phyloP scores from a whole-genome alignment of 2,113 vertebrate species.

The Chaetorhynchus papuensis region DNA sequence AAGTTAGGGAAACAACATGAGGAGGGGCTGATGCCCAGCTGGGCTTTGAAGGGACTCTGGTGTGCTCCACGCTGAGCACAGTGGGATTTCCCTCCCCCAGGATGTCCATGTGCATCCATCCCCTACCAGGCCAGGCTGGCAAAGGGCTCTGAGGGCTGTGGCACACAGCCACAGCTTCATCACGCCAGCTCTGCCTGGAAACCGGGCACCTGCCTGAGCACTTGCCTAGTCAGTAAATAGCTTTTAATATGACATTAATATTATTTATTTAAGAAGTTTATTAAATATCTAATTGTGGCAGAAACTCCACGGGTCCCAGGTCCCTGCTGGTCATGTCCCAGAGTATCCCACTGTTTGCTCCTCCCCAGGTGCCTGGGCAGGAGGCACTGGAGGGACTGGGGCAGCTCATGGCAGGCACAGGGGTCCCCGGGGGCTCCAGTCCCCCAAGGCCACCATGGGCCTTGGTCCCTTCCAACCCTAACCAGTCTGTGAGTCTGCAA shows the following conservation, averaged over 20 bases:
- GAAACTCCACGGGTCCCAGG: background rate
- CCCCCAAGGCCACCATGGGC: accelerated
- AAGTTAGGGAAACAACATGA: background rate
- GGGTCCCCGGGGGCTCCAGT: background rate
- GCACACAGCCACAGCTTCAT: background rate
- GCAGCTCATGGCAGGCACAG: accelerated
- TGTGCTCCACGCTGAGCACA: background rate
- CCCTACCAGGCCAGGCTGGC: accelerated
- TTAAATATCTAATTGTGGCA: background rate
- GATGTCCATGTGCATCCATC: accelerated
- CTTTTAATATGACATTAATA: background rate
- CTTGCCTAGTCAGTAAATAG: background rate
- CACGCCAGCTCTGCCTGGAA: background rate
- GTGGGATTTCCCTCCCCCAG: background rate
- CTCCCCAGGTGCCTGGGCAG: background rate
- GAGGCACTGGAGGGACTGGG: background rate
- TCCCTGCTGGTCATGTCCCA: background rate
- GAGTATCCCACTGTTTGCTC: background rate
- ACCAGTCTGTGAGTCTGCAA: background rate
- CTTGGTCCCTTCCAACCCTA: background rate
- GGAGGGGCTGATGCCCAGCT: background rate
- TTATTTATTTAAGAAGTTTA: background rate
- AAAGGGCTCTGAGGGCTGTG: background rate
- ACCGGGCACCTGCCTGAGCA: background rate
- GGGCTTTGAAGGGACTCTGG: background rate